Evolutionary conservation across 2,797 vertebrate genomes (phyloP), one percentile per base, ranked within the genome.

Genomic region (Echiichthys vipera): DNA sequence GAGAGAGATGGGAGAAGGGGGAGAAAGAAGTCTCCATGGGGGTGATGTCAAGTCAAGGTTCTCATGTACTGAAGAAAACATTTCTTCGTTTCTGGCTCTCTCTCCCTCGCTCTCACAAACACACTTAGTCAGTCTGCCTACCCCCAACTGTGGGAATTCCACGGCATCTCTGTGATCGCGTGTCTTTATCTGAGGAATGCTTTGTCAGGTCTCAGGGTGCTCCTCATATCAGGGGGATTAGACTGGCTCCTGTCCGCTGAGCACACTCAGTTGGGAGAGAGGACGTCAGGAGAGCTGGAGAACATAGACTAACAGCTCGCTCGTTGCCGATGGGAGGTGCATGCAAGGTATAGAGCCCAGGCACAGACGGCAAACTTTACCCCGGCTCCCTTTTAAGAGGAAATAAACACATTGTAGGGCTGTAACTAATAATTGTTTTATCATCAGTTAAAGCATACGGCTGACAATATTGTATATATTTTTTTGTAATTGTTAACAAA

Each of bases 161-260:
- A 93, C 95, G 85, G 94, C 95, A 94, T 96, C 94, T 95, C 95
- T 96, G 95, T 96, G 96, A 97, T 97, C 95, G 93, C 89, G 62
- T 91, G 92, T 89, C 89, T 97, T 99, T 98, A 99, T 99, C 98
- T 99, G 93, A 96, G 97, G 98, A 99, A 99, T 99, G 97, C 95
- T 95, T 93, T 97, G 96, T 97, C 96, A 98, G 96, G 96, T 96
- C 96, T 98, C 96, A 95, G 95, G 95, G 94, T 90, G 91, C 97
- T 98, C 96, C 96, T 96, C 96, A 94, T 99, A 98, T 99, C 97
- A 97, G 96, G 94, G 95, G 97, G 96, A 97, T 99, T 99, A 99
- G 96, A 95, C 91, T 90, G 94, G 93, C 94, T 95, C 94, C 94
- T 91, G 90, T 91, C 89, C 89, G 84, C 90, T 91, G 84, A 89